These are phyloP conservation scores for Drosophila demipolita DNA, from an alignment of 2,888 invertebrate genomes.

Conservation along the genomic window DNA sequence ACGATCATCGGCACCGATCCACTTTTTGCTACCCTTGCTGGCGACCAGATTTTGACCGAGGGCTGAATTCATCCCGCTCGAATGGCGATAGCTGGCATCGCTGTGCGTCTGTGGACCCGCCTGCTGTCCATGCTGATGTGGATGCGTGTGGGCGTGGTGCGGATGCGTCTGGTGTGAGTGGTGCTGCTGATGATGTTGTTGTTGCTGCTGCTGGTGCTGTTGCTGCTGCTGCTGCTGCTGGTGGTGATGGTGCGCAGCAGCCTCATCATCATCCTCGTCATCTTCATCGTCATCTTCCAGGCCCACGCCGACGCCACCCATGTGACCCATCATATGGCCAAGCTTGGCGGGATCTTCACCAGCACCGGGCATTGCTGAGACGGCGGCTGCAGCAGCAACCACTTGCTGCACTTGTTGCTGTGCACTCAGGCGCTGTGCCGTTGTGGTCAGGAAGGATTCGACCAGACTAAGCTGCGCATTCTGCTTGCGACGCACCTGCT, in stretches of 20 bases:
- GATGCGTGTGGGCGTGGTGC: slow-evolving; percentile 44
- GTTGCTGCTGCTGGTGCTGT: slow-evolving; percentile 49
- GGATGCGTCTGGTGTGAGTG: slow-evolving; percentile 51
- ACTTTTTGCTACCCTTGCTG: slow-evolving; percentile 90
- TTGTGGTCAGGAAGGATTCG: slow-evolving; percentile 84
- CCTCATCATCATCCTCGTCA: slow-evolving; percentile 79
- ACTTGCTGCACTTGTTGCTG: slow-evolving; percentile 84
- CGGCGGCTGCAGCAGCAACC: slow-evolving; percentile 84
- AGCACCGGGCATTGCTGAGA: slow-evolving; percentile 82
- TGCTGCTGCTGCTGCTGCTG: slow-evolving; percentile 49
- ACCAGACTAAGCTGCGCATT: slow-evolving; percentile 84
- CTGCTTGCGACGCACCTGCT: slow-evolving; percentile 84
- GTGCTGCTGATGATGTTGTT: slow-evolving; percentile 32
- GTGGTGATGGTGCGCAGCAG: slow-evolving; percentile 50
- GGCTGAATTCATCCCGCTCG: slow-evolving; percentile 78
- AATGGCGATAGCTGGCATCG: slow-evolving; percentile 79
- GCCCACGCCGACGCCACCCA: slow-evolving; percentile 57
- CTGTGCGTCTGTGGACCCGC: slow-evolving; percentile 86
- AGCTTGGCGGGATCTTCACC: slow-evolving; percentile 81
- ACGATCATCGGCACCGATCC: slow-evolving; percentile 87
- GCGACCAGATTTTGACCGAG: slow-evolving; percentile 85
- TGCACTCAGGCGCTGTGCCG: slow-evolving; percentile 83
- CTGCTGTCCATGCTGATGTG: slow-evolving; percentile 76
- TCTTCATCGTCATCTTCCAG: slow-evolving; percentile 81
- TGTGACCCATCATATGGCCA: slow-evolving; percentile 81